These are phyloP conservation scores for Pomatostomus ruficeps DNA, from an alignment of 2,113 vertebrate species.

Conservation along the genomic window DNA sequence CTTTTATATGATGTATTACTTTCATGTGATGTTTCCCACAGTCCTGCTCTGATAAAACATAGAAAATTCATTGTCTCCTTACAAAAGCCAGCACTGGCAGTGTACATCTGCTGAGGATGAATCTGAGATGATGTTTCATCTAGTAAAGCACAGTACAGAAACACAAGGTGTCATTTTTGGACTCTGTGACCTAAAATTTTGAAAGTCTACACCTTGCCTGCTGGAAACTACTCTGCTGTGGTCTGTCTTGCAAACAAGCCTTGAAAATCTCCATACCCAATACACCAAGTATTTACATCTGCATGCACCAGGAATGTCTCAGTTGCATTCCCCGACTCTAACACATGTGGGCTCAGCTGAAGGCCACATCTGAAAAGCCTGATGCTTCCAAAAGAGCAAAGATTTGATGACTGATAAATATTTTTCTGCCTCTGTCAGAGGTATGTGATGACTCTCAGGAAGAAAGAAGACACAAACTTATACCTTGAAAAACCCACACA, in stretches of 20 bases:
- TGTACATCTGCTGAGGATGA: background rate
- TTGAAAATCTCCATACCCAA: background rate
- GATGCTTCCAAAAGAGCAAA: background rate
- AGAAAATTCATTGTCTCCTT: conserved; percentile 20
- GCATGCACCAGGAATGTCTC: background rate
- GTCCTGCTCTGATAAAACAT: conserved; percentile 16
- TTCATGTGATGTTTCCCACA: conserved; percentile 50
- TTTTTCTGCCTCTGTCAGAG: background rate
- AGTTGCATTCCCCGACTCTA: fast-evolving
- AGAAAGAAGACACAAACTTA: background rate
- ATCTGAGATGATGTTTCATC: conserved; percentile 15
- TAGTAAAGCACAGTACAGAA: background rate
- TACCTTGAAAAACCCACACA: background rate
- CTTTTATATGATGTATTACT: conserved; percentile 37
- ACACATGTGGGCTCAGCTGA: background rate
- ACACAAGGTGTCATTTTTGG: conserved; percentile 17
- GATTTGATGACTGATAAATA: background rate
- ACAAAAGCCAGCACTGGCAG: conserved; percentile 20
- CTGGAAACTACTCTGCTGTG: conserved; percentile 3
- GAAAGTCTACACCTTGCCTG: conserved; percentile 3
- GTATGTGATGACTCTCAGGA: background rate
- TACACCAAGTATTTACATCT: background rate
- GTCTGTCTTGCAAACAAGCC: conserved; percentile 1
- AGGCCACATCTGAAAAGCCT: background rate
- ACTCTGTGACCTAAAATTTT: background rate